Conservation (phyloP, 2,888 invertebrate genomes). For the Harpagoxenus sublaevis region DNA sequence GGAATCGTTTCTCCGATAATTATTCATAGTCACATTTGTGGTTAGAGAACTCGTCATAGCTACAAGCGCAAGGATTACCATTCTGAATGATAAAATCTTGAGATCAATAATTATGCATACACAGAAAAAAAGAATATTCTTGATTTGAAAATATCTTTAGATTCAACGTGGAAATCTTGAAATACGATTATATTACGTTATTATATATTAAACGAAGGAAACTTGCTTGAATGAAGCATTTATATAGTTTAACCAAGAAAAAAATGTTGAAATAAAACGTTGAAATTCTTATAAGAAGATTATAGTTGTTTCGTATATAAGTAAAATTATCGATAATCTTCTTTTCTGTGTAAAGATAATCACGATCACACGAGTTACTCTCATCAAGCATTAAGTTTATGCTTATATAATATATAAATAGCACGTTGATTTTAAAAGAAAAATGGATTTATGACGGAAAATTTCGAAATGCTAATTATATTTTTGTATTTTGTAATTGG, state of each 20-base stretch:
- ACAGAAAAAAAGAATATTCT: too few species aligned
- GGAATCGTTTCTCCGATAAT: neutral
- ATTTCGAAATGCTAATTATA: neutral
- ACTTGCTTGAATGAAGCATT: too few species aligned
- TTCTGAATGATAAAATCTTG: neutral
- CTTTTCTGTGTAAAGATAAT: neutral
- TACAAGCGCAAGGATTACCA: neutral
- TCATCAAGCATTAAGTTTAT: neutral
- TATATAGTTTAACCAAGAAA: too few species aligned
- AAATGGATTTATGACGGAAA: neutral
- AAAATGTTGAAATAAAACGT: too few species aligned
- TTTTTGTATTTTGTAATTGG: neutral
- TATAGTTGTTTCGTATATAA: too few species aligned
- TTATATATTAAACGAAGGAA: too few species aligned
- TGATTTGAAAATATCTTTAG: too few species aligned
- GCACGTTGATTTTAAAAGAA: neutral
- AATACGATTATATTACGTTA: too few species aligned
- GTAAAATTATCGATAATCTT: too few species aligned
- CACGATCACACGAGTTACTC: neutral
- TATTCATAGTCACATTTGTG: slow-evolving; percentile 19
- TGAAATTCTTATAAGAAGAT: too few species aligned
- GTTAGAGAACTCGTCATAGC: slow-evolving; percentile 19
- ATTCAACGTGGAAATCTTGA: too few species aligned
- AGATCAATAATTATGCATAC: neutral
- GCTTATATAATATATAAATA: neutral